Conservation (phyloP, 2,888 invertebrate genomes). For the Catocala nupta region DNA sequence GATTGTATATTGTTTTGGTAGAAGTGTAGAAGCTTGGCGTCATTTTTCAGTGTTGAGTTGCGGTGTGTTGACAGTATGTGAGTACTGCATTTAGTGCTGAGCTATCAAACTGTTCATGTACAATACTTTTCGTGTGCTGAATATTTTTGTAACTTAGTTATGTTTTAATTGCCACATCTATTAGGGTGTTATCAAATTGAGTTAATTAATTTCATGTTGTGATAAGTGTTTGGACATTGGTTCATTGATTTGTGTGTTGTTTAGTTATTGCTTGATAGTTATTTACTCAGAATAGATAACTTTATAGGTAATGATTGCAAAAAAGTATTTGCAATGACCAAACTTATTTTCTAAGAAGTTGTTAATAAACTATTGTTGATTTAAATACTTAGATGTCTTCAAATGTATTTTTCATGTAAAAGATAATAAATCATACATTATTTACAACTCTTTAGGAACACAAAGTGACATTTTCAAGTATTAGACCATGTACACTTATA, state of each 20-base stretch:
- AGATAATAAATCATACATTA: not conserved
- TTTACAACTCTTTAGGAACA: not conserved
- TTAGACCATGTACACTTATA: not conserved
- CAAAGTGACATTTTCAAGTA: not conserved
- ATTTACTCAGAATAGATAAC: slow-evolving; percentile 2
- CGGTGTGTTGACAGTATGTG: slow-evolving; percentile 48
- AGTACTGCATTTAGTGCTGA: slow-evolving; percentile 39
- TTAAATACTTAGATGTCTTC: not conserved
- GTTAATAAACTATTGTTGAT: not conserved
- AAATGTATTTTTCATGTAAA: not conserved
- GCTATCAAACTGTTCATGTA: slow-evolving; percentile 35
- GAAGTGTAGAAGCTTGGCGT: slow-evolving; percentile 45
- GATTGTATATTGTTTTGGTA: slow-evolving; percentile 46
- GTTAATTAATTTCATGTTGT: slow-evolving; percentile 28
- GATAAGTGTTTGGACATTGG: slow-evolving; percentile 31
- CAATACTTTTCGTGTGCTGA: slow-evolving; percentile 21
- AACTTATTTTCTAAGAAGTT: not conserved
- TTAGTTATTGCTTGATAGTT: slow-evolving; percentile 13
- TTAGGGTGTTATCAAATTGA: slow-evolving; percentile 32
- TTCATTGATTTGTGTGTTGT: slow-evolving; percentile 20
- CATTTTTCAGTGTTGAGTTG: slow-evolving; percentile 48
- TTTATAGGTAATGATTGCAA: slow-evolving; percentile 21
- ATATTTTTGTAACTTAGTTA: slow-evolving; percentile 5
- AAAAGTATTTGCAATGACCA: not conserved
- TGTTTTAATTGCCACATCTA: slow-evolving; percentile 22